Evolutionary conservation across 2,797 vertebrate species (phyloP), one percentile per base, ranked within the genome.

Genomic region (Chaetodon trifasciatus): DNA sequence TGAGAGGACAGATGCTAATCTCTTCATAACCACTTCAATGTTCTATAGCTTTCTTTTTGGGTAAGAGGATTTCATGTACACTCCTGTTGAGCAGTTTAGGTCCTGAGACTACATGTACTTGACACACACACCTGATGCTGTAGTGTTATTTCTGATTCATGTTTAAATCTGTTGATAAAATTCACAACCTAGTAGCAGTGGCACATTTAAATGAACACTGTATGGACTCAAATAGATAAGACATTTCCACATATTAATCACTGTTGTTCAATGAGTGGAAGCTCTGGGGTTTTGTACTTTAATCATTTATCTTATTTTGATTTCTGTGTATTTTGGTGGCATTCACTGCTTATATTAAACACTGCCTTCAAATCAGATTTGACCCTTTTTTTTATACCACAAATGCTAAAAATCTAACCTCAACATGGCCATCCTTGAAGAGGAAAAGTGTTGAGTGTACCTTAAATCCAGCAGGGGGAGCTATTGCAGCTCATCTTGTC

Each of bases 381-480:
- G 37, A 70, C 5, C 4, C 40, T 66, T 15, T 23, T 44, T 50
- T 2, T 21, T 32, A 32, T 32, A 32, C 9, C 7, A 24, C 19
- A n/a, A 24, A 12, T 23, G 32, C 35, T 50, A 3, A 19, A 78
- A 49, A 32, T 49, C 28, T 32, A 47, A 23, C 49, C 23, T 52
- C 42, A 28, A 15, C 2, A 19, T 57, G 61, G 53, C 12, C 39
- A 42, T n/a, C 8, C 17, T 19, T 52, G 0, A 11, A 47, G 23
- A 61, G 17, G 10, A 63, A 42, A n/a, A 23, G 5, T 16, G n/a
- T 57, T 69, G 21, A 44, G n/a, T 86, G 64, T 53, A 10, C 21
- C 21, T 0, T 76, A 12, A 46, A 64, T 81, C 89, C 92, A 90
- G 88, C 76, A 90, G 92, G 89, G 87, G 92, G 92, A 75, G 86